These are phyloP conservation scores for Dolichomitus sp. DNA, from an alignment of 2,888 invertebrate genomes.

Conservation along the genomic window DNA sequence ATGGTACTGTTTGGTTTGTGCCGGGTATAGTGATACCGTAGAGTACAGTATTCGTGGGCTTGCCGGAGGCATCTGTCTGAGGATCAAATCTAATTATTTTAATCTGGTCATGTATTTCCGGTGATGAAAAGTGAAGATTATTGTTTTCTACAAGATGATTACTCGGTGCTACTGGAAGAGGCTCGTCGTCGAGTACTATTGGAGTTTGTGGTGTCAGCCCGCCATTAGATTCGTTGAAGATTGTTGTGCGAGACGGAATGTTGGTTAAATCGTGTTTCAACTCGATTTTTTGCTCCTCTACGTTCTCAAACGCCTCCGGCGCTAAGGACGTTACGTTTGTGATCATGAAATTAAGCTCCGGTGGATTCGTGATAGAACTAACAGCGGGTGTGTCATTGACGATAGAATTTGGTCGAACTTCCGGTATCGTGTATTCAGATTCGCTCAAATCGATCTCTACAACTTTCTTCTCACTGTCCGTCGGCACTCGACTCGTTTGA, in stretches of 20 bases:
- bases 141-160: slow-evolving; percentile 12
- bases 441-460: slow-evolving; percentile 31
- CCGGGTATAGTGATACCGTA: slow-evolving; percentile 62
- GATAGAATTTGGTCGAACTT: neutral
- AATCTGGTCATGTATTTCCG: slow-evolving; percentile 14
- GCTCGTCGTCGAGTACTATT: slow-evolving; percentile 11
- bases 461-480: neutral
- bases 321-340: slow-evolving; percentile 78
- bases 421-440: slow-evolving; percentile 6
- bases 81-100: slow-evolving; percentile 51
- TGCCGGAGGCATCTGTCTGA: neutral
- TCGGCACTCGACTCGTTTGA: neutral
- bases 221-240: slow-evolving; percentile 19
- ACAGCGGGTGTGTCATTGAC: neutral
- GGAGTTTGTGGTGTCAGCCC: slow-evolving; percentile 21
- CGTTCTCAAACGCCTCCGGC: slow-evolving; percentile 74
- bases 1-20: slow-evolving; percentile 53
- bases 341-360: slow-evolving; percentile 77
- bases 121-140: neutral
- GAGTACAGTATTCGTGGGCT: slow-evolving; percentile 25
- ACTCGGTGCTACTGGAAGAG: neutral
- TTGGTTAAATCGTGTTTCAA: neutral
- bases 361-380: neutral
- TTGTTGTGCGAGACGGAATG: neutral
- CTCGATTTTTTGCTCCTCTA: slow-evolving; percentile 44